A percentile compares a stretch with the other conserved stretches of the same genome.
These are phyloP conservation scores for Xiphorhynchus erythropygius DNA, from an alignment of 2,797 vertebrate genomes.

Conservation along the genomic window DNA sequence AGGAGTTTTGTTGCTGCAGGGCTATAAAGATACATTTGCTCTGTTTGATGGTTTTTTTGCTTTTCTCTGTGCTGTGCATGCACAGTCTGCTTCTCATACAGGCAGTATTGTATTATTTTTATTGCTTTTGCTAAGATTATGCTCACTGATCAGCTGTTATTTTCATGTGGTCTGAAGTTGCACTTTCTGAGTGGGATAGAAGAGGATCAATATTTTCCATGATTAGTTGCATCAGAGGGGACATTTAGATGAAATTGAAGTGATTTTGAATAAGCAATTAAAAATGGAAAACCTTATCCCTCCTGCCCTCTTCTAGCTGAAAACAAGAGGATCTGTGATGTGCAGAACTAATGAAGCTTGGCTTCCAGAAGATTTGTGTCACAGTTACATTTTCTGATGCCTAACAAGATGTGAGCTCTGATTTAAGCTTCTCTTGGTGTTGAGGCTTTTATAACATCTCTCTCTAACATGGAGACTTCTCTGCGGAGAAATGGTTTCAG, in stretches of 20 bases:
- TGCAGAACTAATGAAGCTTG: not conserved
- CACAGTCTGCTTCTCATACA: not conserved
- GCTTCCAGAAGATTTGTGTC: not conserved
- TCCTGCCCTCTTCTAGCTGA: not conserved
- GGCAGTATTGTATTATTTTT: not conserved
- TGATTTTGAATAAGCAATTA: not conserved
- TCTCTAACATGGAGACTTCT: not conserved
- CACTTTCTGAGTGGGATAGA: not conserved
- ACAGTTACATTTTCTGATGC: not conserved
- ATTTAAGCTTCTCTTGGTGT: not conserved
- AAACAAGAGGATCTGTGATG: not conserved
- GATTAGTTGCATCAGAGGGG: not conserved
- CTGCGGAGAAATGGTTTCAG: not conserved
- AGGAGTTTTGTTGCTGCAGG: not conserved
- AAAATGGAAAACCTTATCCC: not conserved
- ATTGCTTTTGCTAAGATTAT: constrained; percentile 18
- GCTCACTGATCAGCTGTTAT: not conserved
- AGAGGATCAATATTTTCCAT: not conserved
- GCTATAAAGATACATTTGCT: constrained; percentile 2
- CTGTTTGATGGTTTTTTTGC: not conserved
- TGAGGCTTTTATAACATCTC: not conserved
- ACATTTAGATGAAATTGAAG: not conserved
- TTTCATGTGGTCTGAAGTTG: not conserved
- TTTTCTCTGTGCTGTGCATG: not conserved
- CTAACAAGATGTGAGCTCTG: not conserved